Evolutionary conservation across 2,888 invertebrate species (phyloP), one percentile per base, ranked within the genome.

Genomic region (Notodonta ziczac): DNA sequence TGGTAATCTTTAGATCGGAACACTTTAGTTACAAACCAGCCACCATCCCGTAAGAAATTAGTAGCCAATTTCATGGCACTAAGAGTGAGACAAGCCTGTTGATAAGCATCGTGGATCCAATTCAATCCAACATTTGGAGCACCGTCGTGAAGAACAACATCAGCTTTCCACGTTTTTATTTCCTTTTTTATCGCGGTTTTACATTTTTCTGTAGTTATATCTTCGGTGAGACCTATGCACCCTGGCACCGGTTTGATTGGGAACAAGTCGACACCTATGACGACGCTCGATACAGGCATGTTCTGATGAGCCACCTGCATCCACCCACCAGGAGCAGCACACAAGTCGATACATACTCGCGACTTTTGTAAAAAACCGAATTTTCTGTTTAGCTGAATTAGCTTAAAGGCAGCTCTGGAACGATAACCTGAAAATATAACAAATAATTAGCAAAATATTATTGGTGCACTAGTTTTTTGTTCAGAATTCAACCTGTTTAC

Each of bases 281-380:
- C 98, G 60, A 99, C 95, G 83, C 98, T 98, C 6, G 99, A 98
- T 0, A 99, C 95, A 0, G 99, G 99, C 98, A 99, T 99, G 85
- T 98, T 98, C 87, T 99, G 97, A 78, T 97, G 97, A 56, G 99
- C 99, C 59, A 99, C 99, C 91, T 98, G 99, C 97, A 99, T 98
- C 99, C 99, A 99, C 76, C 99, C 99, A 82, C 99, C 99, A 0
- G 99, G 99, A 1, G 99, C 99, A 13, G 99, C 99, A 92, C 99
- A 99, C 67, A 99, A 94, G 95, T 99, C 99, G 80, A 99, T 96
- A 75, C 98, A 97, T 94, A 99, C 99, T 94, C 98, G 95, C 0
- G 99, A 98, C 83, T 97, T 97, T 94, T 99, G 98, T 7, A 99
- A 94, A 89, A 99, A 99, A 59, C 98, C 98, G 92, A 98, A 99